A percentile compares a stretch with the other conserved stretches of the same genome.
Evolutionary conservation across 2,888 invertebrate genomes (phyloP).

Genomic region (Creontiades dilutus): DNA sequence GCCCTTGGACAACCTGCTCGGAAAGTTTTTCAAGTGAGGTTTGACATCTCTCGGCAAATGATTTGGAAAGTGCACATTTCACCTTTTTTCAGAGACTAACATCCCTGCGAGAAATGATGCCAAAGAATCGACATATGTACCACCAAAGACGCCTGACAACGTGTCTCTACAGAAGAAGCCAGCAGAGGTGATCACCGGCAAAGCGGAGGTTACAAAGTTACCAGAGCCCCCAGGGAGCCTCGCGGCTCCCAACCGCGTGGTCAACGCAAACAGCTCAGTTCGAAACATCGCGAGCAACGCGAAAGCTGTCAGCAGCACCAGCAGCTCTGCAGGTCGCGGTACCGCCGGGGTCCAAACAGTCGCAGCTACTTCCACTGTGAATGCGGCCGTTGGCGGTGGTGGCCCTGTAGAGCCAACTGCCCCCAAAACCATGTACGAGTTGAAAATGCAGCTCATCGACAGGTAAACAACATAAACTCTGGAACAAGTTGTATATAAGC

Average conservation of each 20-base stretch:
- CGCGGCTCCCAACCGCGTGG: background rate
- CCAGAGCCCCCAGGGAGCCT: background rate
- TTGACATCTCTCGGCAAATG: too few relatives aligned
- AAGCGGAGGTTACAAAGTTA: background rate
- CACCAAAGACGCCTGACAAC: conserved; percentile 11
- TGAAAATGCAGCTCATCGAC: conserved; percentile 64
- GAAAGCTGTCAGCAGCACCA: background rate
- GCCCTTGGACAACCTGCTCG: too few relatives aligned
- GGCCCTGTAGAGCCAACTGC: background rate
- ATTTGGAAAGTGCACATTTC: too few relatives aligned
- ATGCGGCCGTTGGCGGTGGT: background rate
- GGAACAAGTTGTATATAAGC: background rate
- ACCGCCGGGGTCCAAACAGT: background rate
- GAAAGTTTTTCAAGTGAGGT: too few relatives aligned
- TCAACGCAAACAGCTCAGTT: background rate
- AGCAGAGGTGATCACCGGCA: background rate
- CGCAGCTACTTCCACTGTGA: background rate
- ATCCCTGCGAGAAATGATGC: background rate
- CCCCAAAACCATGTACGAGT: conserved; percentile 57
- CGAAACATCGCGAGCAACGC: background rate
- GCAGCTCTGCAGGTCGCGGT: background rate
- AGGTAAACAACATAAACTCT: background rate
- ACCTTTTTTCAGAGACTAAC: too few relatives aligned
- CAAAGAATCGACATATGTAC: background rate
- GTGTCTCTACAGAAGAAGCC: conserved; percentile 43